A percentile compares a stretch with the other conserved stretches of the same genome.
Conservation (phyloP, 2,113 vertebrate species). For the Mixornis gularis region DNA sequence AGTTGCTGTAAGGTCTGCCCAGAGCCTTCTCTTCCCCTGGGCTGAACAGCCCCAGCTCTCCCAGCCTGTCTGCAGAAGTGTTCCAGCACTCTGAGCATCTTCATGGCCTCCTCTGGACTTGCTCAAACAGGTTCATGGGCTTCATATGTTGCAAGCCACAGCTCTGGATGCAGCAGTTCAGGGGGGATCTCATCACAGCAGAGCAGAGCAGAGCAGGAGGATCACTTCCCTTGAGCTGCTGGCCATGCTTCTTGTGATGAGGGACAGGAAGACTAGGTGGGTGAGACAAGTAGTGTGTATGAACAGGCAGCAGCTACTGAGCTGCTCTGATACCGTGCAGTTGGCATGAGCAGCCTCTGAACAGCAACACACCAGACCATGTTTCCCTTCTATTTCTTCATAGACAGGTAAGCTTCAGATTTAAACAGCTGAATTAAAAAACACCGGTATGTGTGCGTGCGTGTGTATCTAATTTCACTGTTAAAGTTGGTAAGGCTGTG, state of each 20-base stretch:
- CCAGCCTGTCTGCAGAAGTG: neutral
- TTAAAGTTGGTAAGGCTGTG: neutral
- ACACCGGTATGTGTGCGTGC: rapidly evolving
- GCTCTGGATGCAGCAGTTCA: neutral
- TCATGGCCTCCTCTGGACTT: neutral
- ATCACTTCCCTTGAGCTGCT: neutral
- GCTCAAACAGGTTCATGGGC: neutral
- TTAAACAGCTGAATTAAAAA: neutral
- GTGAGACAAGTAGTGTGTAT: rapidly evolving
- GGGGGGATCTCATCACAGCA: neutral
- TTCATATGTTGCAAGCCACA: rapidly evolving
- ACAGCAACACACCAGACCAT: neutral
- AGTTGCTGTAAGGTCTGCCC: neutral
- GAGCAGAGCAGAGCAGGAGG: neutral
- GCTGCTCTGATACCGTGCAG: neutral
- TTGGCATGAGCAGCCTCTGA: neutral
- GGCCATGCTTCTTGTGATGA: neutral
- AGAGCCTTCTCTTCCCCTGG: neutral
- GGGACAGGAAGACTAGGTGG: neutral
- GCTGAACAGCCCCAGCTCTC: neutral
- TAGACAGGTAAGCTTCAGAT: neutral
- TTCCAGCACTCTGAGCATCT: neutral
- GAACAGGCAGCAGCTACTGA: neutral
- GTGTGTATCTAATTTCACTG: neutral
- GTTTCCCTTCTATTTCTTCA: neutral